Conservation (phyloP, 1,140 invertebrate genomes). For the Anastrepha ludens region DNA sequence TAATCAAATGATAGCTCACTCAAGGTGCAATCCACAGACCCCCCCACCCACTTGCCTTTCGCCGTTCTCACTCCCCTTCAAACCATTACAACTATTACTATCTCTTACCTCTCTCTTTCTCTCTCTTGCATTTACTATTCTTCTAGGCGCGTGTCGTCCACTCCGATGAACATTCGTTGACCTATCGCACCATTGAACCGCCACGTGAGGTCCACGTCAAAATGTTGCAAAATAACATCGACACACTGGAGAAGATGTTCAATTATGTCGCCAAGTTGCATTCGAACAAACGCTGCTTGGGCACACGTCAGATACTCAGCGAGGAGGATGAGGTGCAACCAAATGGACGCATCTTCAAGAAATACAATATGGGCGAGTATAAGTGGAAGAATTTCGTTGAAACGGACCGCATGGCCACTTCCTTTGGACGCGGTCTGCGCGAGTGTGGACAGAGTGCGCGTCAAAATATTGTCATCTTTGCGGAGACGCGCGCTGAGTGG, state of each 20-base stretch:
- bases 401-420: slow-evolving; percentile 82
- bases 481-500: slow-evolving; percentile 98
- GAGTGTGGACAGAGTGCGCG: slow-evolving; percentile 80
- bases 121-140: background rate
- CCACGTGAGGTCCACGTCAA: slow-evolving; percentile 82
- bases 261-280: slow-evolving; percentile 84
- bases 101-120: too few relatives aligned
- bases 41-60: too few relatives aligned
- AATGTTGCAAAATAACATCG: slow-evolving; percentile 84
- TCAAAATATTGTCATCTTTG: slow-evolving; percentile 92
- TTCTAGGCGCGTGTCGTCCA: slow-evolving; percentile 69
- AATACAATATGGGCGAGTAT: slow-evolving; percentile 96
- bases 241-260: slow-evolving; percentile 92
- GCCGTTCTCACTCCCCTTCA: too few relatives aligned
- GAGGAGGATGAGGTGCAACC: slow-evolving; percentile 96
- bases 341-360: slow-evolving; percentile 97
- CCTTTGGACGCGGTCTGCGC: slow-evolving; percentile 87
- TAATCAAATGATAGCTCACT: too few relatives aligned
- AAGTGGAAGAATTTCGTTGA: slow-evolving; percentile 91
- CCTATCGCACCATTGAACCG: slow-evolving; percentile 82
- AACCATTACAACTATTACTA: too few relatives aligned
- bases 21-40: too few relatives aligned
- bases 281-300: slow-evolving; percentile 85
- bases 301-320: slow-evolving; percentile 91
- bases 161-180: slow-evolving; percentile 76